These are phyloP conservation scores for Drosophila albomicans DNA, from an alignment of 1,140 invertebrate genomes.

Conservation along the genomic window DNA sequence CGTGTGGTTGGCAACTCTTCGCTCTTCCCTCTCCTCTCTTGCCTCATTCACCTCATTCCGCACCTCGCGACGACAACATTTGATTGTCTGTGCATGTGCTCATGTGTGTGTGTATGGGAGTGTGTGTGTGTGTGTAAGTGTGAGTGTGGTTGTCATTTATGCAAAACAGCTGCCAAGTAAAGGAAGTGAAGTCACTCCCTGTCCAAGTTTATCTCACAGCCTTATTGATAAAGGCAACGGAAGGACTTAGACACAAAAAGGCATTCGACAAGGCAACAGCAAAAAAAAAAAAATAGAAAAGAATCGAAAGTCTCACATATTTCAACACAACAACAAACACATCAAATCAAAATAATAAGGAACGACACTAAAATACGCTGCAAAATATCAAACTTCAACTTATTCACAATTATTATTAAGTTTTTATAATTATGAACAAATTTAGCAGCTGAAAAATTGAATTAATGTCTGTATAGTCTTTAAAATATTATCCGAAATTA, in stretches of 20 bases:
- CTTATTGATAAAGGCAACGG: slow-evolving; percentile 79
- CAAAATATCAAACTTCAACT: neutral
- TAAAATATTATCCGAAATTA: too few relatives aligned
- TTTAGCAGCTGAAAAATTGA: too few relatives aligned
- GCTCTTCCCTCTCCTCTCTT: neutral
- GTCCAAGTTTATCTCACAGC: slow-evolving; percentile 67
- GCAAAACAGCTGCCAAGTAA: slow-evolving; percentile 77
- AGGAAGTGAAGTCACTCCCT: slow-evolving; percentile 66
- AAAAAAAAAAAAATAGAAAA: slow-evolving; percentile 1
- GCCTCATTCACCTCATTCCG: slow-evolving; percentile 6
- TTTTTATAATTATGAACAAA: too few relatives aligned
- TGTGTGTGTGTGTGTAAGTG: slow-evolving; percentile 19
- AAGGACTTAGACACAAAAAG: slow-evolving; percentile 75
- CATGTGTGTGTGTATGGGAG: slow-evolving; percentile 23
- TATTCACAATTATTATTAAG: too few relatives aligned
- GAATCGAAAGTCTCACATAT: slow-evolving; percentile 56
- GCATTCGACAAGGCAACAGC: slow-evolving; percentile 43
- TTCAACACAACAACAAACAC: neutral
- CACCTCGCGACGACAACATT: slow-evolving; percentile 55
- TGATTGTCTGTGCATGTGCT: slow-evolving; percentile 52
- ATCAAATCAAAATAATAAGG: neutral
- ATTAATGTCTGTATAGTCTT: too few relatives aligned
- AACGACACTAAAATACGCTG: neutral
- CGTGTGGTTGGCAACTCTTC: slow-evolving; percentile 43
- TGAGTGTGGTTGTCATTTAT: slow-evolving; percentile 66